phyloP scores from a whole-genome alignment of 2,888 invertebrate species.

The Anthrax anthrax region DNA sequence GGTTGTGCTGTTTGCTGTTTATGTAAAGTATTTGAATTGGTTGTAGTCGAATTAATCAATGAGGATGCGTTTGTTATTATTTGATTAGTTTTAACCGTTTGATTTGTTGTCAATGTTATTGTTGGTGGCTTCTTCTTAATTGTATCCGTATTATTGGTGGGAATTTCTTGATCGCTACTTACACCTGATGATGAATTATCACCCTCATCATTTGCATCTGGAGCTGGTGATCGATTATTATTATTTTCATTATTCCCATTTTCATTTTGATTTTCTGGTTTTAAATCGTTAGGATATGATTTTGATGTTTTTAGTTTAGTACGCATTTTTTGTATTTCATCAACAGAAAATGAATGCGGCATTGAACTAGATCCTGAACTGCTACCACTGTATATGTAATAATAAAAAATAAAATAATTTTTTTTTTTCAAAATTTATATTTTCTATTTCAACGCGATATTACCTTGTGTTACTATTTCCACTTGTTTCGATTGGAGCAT shows the following conservation, averaged over 20 bases:
- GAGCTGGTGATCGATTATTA: constrained; percentile 13
- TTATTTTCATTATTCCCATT: constrained; percentile 19
- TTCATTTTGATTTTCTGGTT: constrained; percentile 35
- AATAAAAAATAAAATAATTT: background rate
- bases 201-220: constrained; percentile 51
- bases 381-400: constrained; percentile 42
- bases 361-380: constrained; percentile 61
- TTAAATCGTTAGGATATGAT: constrained; percentile 72
- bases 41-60: background rate
- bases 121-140: constrained; percentile 30
- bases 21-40: constrained; percentile 13
- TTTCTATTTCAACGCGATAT: constrained; percentile 5
- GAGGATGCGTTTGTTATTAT: background rate
- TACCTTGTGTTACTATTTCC: constrained; percentile 62
- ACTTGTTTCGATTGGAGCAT: constrained; percentile 47
- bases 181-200: constrained; percentile 83
- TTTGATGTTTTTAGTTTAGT: constrained; percentile 73
- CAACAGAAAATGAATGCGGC: constrained; percentile 75
- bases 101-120: constrained; percentile 10
- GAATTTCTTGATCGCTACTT: constrained; percentile 69
- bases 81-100: background rate
- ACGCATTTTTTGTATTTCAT: constrained; percentile 77
- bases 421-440: background rate
- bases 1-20: background rate
- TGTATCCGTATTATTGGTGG: constrained; percentile 37